A percentile compares a stretch with the other conserved stretches of the same genome.
Conservation (phyloP, 2,113 vertebrate species). For the Pithys albifrons region DNA sequence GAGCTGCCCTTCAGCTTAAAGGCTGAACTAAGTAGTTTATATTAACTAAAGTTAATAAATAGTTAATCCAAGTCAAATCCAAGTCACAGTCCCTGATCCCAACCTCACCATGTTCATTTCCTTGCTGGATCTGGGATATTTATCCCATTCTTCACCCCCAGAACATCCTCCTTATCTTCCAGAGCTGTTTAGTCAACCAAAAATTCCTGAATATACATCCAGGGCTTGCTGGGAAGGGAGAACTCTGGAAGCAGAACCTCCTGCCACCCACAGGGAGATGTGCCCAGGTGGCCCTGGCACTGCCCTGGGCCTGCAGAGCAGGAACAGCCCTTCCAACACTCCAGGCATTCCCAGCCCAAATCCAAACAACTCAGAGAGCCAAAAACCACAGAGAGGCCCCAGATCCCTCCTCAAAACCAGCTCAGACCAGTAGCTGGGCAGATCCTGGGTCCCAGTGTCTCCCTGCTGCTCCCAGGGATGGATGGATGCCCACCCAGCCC, state of each 20-base stretch:
- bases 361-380: neutral
- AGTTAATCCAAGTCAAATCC: neutral
- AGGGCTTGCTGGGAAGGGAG: neutral
- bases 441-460: too few species aligned
- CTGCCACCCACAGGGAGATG: neutral
- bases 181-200: neutral
- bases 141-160: neutral
- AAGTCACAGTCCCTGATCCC: neutral
- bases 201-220: neutral
- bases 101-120: fast-evolving
- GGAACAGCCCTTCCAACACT: neutral
- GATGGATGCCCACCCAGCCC: fast-evolving
- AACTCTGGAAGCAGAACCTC: neutral
- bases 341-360: neutral
- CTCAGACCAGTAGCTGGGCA: neutral
- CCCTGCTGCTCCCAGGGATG: neutral
- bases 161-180: neutral
- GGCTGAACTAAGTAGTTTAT: neutral
- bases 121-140: neutral
- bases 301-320: neutral
- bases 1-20: neutral
- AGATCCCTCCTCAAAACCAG: neutral
- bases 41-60: fast-evolving
- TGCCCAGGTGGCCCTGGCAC: neutral
- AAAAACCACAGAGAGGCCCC: neutral